These are phyloP conservation scores for Stichopus chloronotus DNA, from an alignment of 35 echinoderm and acorn worm species.

Conservation along the genomic window DNA sequence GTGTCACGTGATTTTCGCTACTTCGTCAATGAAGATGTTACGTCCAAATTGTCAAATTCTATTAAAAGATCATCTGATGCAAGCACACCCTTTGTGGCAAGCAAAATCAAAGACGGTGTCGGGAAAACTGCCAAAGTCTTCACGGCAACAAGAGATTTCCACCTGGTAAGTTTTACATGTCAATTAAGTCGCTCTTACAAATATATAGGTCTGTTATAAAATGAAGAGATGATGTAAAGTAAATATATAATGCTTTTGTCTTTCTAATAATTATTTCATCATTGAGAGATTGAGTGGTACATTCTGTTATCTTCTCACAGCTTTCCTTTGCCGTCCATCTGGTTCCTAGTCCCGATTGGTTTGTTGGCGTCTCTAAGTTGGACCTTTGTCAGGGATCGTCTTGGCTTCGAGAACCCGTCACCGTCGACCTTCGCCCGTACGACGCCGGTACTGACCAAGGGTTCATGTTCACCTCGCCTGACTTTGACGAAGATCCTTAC, in stretches of 20 bases:
- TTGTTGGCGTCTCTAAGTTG: conserved; percentile 73
- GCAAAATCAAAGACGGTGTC: conserved; percentile 40
- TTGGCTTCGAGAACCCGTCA: conserved; percentile 64
- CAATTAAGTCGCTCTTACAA: too few species aligned
- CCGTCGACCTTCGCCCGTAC: conserved; percentile 75
- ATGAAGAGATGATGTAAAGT: too few species aligned
- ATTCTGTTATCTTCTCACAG: conserved; percentile 22
- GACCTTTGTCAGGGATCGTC: conserved; percentile 71
- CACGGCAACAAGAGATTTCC: conserved; percentile 59
- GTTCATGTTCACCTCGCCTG: conserved; percentile 86
- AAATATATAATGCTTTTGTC: too few species aligned
- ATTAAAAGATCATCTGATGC: conserved; percentile 57
- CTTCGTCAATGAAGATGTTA: conserved; percentile 75
- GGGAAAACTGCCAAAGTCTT: conserved; percentile 61
- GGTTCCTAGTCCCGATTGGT: conserved; percentile 88
- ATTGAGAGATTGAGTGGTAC: background rate
- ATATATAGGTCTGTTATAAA: too few species aligned
- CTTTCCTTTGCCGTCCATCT: conserved; percentile 79
- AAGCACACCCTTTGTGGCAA: conserved; percentile 55
- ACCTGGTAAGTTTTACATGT: conserved; percentile 49
- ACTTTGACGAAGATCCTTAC: conserved; percentile 56
- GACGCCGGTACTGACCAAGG: conserved; percentile 91
- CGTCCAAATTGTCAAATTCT: conserved; percentile 37
- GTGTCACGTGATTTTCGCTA: conserved; percentile 55
- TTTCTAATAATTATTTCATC: too few species aligned